phyloP scores from a whole-genome alignment of 2,888 invertebrate species.

The Tetrapedia diversipes region DNA sequence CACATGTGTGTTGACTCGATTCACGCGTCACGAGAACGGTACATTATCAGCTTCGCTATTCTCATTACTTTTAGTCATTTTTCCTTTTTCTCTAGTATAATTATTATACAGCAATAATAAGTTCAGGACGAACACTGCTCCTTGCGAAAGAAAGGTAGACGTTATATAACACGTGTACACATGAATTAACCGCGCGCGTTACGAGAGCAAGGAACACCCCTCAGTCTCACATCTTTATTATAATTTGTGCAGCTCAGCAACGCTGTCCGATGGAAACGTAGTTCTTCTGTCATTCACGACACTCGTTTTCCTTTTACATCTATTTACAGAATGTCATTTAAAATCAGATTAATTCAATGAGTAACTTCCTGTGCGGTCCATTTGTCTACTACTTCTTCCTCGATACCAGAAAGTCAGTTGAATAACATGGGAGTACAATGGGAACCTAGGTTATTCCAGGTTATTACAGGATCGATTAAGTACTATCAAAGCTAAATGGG shows the following conservation, averaged over 20 bases:
- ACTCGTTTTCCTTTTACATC: not conserved
- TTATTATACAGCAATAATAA: slow-evolving; percentile 45
- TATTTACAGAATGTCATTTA: slow-evolving; percentile 14
- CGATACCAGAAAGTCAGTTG: not conserved
- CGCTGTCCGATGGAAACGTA: slow-evolving; percentile 16
- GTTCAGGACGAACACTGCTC: slow-evolving; percentile 37
- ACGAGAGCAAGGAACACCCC: slow-evolving; percentile 40
- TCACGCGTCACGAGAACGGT: not conserved
- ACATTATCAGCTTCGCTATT: not conserved
- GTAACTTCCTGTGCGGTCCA: slow-evolving; percentile 9
- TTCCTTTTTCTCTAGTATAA: slow-evolving; percentile 22
- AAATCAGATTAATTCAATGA: slow-evolving; percentile 24
- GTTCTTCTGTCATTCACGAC: not conserved
- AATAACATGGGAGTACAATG: not conserved
- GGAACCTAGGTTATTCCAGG: slow-evolving; percentile 1
- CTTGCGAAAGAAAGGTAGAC: slow-evolving; percentile 34
- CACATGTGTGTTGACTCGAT: slow-evolving; percentile 26
- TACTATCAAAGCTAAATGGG: slow-evolving; percentile 9
- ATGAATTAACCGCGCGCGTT: slow-evolving; percentile 26
- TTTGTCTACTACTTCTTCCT: not conserved
- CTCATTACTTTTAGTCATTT: not conserved
- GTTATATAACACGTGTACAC: slow-evolving; percentile 28
- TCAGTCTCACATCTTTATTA: slow-evolving; percentile 32
- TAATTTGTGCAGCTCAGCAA: slow-evolving; percentile 49
- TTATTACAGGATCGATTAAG: slow-evolving; percentile 8